These are phyloP conservation scores for Chaetops frenatus DNA, from an alignment of 2,113 vertebrate genomes.

Conservation along the genomic window DNA sequence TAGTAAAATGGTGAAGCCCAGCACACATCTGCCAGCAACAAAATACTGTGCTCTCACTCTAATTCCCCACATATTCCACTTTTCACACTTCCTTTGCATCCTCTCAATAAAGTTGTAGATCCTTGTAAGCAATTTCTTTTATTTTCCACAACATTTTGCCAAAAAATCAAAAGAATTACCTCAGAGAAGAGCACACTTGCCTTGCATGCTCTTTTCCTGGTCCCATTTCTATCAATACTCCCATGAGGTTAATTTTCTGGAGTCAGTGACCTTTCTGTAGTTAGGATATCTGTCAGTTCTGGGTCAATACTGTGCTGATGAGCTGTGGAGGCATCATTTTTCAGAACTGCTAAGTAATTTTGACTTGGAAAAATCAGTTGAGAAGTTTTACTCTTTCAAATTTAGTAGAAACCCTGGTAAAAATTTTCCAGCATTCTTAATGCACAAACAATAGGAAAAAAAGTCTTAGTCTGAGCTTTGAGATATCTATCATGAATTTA, in stretches of 20 bases:
- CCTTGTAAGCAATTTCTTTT: constrained; percentile 41
- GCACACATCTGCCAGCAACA: constrained; percentile 47
- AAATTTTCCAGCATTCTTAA: not conserved
- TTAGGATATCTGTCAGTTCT: not conserved
- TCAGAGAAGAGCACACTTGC: not conserved
- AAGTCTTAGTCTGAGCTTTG: not conserved
- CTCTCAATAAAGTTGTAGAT: constrained; percentile 4
- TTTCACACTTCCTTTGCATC: constrained; percentile 43
- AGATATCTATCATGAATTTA: not conserved
- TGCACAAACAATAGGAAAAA: not conserved
- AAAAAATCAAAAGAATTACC: not conserved
- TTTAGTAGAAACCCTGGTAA: not conserved
- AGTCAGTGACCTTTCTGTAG: not conserved
- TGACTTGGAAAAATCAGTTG: not conserved
- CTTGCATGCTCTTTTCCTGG: not conserved
- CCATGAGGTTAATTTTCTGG: not conserved
- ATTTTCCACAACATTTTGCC: not conserved
- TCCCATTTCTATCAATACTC: not conserved
- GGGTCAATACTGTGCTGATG: not conserved
- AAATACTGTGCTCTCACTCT: constrained; percentile 28
- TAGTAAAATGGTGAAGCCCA: constrained; percentile 29
- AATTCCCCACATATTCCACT: constrained; percentile 40
- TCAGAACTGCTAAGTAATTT: not conserved
- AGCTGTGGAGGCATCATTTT: not conserved
- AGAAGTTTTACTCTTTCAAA: not conserved